Evolutionary conservation across 2,888 invertebrate species (phyloP).

Genomic region (Cremastobaeus sp.): DNA sequence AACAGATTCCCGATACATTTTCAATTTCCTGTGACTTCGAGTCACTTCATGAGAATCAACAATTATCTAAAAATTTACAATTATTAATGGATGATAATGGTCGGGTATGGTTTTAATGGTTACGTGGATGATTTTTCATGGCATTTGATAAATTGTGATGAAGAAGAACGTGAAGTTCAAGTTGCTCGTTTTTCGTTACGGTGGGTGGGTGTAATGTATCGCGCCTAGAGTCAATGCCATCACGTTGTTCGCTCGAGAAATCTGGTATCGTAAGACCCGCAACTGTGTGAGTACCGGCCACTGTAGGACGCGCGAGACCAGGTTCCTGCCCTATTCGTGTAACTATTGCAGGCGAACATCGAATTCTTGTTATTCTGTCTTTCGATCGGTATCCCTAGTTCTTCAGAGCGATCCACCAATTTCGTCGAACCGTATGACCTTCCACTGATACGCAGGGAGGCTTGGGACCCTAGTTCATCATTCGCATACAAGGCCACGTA

Average conservation of each 20-base stretch:
- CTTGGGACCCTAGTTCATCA: constrained; percentile 71
- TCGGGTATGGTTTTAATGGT: no score
- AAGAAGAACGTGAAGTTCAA: constrained; percentile 22
- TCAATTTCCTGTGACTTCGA: no score
- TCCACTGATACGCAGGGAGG: constrained; percentile 70
- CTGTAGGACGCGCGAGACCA: constrained; percentile 80
- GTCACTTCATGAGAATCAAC: neutral
- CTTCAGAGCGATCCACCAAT: constrained; percentile 35
- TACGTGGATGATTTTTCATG: constrained; percentile 4
- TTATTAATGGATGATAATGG: constrained; percentile 14
- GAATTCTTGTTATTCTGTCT: constrained; percentile 87
- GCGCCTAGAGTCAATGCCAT: constrained; percentile 56
- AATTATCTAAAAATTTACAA: no score
- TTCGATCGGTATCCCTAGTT: constrained; percentile 82
- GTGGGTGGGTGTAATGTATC: constrained; percentile 42
- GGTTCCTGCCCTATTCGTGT: constrained; percentile 83
- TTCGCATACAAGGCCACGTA: constrained; percentile 74
- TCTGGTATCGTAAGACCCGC: constrained; percentile 79
- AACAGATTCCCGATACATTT: no score
- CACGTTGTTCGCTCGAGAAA: constrained; percentile 76
- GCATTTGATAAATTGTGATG: constrained; percentile 26
- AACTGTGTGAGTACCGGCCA: constrained; percentile 80
- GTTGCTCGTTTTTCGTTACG: constrained; percentile 39
- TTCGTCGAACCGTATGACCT: constrained; percentile 65
- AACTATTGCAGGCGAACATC: constrained; percentile 87